Evolutionary conservation across 2,888 invertebrate genomes (phyloP).

Genomic region (Drymonia ruficornis): DNA sequence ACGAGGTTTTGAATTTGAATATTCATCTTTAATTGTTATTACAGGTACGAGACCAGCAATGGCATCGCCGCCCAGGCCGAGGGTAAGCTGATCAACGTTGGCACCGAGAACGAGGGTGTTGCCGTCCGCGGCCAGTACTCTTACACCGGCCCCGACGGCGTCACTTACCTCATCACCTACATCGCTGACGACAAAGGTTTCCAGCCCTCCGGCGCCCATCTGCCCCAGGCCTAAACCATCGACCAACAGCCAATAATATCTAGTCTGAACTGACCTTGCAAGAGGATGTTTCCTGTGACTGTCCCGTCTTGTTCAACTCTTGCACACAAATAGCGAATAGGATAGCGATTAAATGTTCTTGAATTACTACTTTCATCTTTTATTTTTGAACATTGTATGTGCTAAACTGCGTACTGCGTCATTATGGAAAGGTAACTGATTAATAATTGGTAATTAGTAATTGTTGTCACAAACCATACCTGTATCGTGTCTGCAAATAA

Average conservation of each 20-base stretch:
- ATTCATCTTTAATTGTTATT: slow-evolving; percentile 9
- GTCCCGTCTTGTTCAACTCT: slow-evolving; percentile 26
- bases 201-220: slow-evolving; percentile 67
- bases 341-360: slow-evolving; percentile 41
- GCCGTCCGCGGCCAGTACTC: slow-evolving; percentile 77
- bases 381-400: too few relatives aligned
- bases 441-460: too few relatives aligned
- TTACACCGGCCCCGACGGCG: slow-evolving; percentile 75
- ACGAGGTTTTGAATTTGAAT: not conserved
- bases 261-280: slow-evolving; percentile 34
- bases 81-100: slow-evolving; percentile 70
- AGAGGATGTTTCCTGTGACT: slow-evolving; percentile 28
- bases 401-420: too few relatives aligned
- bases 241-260: slow-evolving; percentile 14
- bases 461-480: too few relatives aligned
- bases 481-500: too few relatives aligned
- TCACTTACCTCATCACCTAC: slow-evolving; percentile 74
- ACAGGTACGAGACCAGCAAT: slow-evolving; percentile 66
- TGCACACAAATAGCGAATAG: slow-evolving; percentile 38
- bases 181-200: slow-evolving; percentile 82
- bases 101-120: slow-evolving; percentile 71
- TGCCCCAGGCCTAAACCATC: slow-evolving; percentile 45
- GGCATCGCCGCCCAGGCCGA: slow-evolving; percentile 56
- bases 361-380: slow-evolving; percentile 21
- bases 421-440: too few relatives aligned